phyloP scores from a whole-genome alignment of 2,888 invertebrate species.

The Orchestes rusci region DNA sequence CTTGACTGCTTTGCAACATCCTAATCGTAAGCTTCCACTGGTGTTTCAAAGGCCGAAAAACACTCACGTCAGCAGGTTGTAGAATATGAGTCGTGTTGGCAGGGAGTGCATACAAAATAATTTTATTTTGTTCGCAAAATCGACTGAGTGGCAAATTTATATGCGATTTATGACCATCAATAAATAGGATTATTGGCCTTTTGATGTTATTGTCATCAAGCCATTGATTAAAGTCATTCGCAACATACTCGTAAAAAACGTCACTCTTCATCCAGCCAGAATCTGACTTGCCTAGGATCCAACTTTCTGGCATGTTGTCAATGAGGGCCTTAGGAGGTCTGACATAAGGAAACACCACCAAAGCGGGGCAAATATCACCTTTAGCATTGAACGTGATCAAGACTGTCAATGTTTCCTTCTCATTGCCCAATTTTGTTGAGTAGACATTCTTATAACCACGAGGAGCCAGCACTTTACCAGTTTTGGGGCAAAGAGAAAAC shows the following conservation, averaged over 20 bases:
- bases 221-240: slow-evolving; percentile 18
- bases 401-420: too few species aligned
- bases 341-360: too few species aligned
- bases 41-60: slow-evolving; percentile 19
- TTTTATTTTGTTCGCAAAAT: slow-evolving; percentile 16
- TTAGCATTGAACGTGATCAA: too few species aligned
- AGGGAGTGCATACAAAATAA: slow-evolving; percentile 14
- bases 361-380: too few species aligned
- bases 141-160: slow-evolving; percentile 15
- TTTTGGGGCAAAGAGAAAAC: not conserved
- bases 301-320: slow-evolving; percentile 11
- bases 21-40: slow-evolving; percentile 4
- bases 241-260: too few species aligned
- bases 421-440: too few species aligned
- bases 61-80: slow-evolving; percentile 20
- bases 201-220: slow-evolving; percentile 5
- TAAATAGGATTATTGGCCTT: slow-evolving; percentile 13
- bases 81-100: slow-evolving; percentile 24
- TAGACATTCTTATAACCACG: too few species aligned
- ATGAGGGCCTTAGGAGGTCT: too few species aligned
- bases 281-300: slow-evolving; percentile 20
- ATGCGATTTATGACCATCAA: slow-evolving; percentile 22
- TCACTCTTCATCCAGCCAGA: slow-evolving; percentile 16
- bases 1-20: not conserved
- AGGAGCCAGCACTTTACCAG: too few species aligned